Percentiles rank a stretch among this genome's conserved stretches.
These are phyloP conservation scores for Trichomalopsis sarcophagae DNA, from an alignment of 1,140 invertebrate species.

Conservation along the genomic window DNA sequence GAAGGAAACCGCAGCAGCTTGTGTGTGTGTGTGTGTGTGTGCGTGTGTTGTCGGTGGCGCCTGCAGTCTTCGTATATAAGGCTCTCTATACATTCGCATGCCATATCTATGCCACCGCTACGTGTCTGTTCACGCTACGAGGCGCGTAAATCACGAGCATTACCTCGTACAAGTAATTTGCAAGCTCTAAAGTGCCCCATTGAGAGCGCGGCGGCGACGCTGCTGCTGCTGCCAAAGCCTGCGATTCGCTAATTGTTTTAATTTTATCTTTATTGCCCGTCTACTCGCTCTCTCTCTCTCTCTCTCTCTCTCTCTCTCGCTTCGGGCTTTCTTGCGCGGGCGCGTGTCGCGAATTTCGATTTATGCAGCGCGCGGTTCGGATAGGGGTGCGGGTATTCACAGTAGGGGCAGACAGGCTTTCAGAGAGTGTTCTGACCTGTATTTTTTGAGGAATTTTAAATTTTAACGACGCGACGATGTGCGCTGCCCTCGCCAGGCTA, in stretches of 20 bases:
- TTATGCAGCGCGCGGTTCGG: neutral
- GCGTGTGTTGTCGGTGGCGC: neutral
- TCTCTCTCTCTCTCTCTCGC: neutral
- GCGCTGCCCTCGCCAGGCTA: too few species aligned
- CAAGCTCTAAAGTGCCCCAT: conserved; percentile 18
- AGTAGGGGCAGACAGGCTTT: neutral
- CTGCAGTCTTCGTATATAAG: neutral
- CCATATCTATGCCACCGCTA: neutral
- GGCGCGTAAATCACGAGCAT: conserved; percentile 32
- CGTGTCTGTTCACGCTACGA: conserved; percentile 25
- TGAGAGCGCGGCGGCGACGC: neutral
- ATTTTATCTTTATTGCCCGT: conserved; percentile 16
- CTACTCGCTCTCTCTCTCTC: neutral
- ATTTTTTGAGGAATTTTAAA: neutral
- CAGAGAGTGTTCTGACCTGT: too few species aligned
- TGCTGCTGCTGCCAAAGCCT: neutral
- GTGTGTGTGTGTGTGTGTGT: too few species aligned
- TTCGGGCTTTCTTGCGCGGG: neutral
- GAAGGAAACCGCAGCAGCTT: neutral
- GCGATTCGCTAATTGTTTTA: conserved; percentile 20
- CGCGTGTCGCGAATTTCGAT: conserved; percentile 6
- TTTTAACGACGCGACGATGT: too few species aligned
- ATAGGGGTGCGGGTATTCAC: too few species aligned
- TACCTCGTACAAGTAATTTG: conserved; percentile 44
- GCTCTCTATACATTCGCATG: neutral